Percentiles rank a stretch among this genome's conserved stretches.
Evolutionary conservation across 2,797 vertebrate genomes (phyloP).

Genomic region (Brotula barbata): DNA sequence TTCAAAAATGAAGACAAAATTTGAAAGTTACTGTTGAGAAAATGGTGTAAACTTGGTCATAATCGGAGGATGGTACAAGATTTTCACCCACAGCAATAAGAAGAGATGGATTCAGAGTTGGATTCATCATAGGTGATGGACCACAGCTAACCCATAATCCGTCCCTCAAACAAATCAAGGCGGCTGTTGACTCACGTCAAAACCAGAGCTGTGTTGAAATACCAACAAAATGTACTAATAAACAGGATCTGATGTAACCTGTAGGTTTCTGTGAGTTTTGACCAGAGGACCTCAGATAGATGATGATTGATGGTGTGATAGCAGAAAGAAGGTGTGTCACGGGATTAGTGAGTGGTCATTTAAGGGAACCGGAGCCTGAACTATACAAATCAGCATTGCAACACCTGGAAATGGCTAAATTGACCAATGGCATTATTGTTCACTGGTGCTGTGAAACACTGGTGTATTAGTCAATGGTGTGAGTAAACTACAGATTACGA

Average conservation of each 20-base stretch:
- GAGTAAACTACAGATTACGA: background rate
- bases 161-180: background rate
- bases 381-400: constrained; percentile 27
- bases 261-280: background rate
- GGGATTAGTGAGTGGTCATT: constrained; percentile 11
- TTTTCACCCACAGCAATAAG: background rate
- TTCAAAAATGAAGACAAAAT: no score
- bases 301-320: background rate
- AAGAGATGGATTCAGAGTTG: background rate
- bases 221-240: background rate
- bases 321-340: constrained; percentile 7
- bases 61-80: no score
- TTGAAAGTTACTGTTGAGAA: no score
- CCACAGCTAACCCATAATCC: background rate
- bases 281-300: background rate
- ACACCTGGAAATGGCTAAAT: constrained; percentile 27
- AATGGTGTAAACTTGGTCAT: no score
- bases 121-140: background rate
- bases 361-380: background rate
- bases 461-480: constrained; percentile 30
- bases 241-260: constrained; percentile 8
- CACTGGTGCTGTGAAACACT: constrained; percentile 10
- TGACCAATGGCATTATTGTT: constrained; percentile 22
- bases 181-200: background rate
- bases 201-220: background rate